Evolutionary conservation across 1,140 invertebrate genomes (phyloP), one percentile per base, ranked within the genome.

Genomic region (Zaprionus taronus): DNA sequence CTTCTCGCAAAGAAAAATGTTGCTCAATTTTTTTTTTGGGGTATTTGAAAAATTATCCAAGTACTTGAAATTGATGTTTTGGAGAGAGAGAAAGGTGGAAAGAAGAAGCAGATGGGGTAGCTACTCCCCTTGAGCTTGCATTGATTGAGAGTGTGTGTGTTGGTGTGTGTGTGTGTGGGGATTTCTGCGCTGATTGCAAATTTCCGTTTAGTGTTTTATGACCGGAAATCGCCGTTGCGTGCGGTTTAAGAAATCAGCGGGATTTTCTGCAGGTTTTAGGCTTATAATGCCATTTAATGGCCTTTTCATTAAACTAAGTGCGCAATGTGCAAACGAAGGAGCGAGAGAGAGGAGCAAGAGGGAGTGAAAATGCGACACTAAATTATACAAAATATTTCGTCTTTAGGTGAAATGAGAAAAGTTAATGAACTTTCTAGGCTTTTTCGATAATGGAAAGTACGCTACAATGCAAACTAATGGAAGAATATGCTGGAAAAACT

Each of bases 181-280:
- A 34, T 34, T n/a, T 24, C 15, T 22, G 58, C 22, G 44, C 68
- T 38, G 28, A 63, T 71, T 72, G 28, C 38, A 38, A 72, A 69
- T 69, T 58, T 71, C 56, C 64, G 61, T 73, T 73, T 70, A 55
- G 63, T 47, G 41, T 71, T 86, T 83, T 83, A 83, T 63, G 75
- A 38, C 72, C 83, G 62, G 51, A 62, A 68, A 82, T 71, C 69
- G 72, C 72, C 55, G 72, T 87, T 78, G 77, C 77, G 73, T 87
- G 80, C 77, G 75, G 69, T 80, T 80, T 80, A 64, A 60, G 57
- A 58, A 72, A 80, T 71, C 53, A 63, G 53, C 69, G 12, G 24
- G 56, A 72, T 83, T 69, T 44, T 44, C 53, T 56, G 47, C n/a
- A 36, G 49, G 24, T 53, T 70, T 20, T 15, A 26, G 9, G 28